These are phyloP conservation scores for Griposia aprilina DNA, from an alignment of 2,888 invertebrate genomes.

Conservation along the genomic window DNA sequence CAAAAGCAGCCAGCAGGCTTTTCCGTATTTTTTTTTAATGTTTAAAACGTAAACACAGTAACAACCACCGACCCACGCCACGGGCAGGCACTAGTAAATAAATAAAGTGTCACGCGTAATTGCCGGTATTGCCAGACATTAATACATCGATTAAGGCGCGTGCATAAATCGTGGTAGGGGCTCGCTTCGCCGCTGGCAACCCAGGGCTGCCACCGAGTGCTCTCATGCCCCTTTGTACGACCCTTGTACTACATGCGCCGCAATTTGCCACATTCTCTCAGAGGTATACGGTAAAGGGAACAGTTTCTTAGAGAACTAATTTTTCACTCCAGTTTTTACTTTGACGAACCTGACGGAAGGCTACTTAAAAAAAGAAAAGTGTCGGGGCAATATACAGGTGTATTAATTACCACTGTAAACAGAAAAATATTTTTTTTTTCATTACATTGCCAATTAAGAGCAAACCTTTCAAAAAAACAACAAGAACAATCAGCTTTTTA, in stretches of 20 bases:
- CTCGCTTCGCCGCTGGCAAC: conserved; percentile 40
- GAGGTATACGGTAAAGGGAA: conserved; percentile 66
- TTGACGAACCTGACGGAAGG: conserved; percentile 47
- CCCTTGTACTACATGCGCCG: conserved; percentile 67
- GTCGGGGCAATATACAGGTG: neutral
- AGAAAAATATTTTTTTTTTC: neutral
- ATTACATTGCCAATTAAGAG: conserved; percentile 6
- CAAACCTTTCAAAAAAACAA: conserved; percentile 2
- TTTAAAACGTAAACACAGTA: conserved; percentile 35
- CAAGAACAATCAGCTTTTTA: conserved; percentile 18
- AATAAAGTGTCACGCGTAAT: conserved; percentile 62
- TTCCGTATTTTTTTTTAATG: neutral
- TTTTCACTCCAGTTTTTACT: conserved; percentile 75
- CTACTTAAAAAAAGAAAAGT: conserved; percentile 31
- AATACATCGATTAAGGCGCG: conserved; percentile 56
- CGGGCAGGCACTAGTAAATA: conserved; percentile 59
- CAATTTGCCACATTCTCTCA: conserved; percentile 71
- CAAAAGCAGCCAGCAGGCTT: neutral
- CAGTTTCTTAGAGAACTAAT: conserved; percentile 77
- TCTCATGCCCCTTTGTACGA: conserved; percentile 61
- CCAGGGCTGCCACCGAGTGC: conserved; percentile 36
- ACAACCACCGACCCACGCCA: conserved; percentile 37
- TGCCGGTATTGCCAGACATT: conserved; percentile 53
- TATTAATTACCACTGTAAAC: neutral
- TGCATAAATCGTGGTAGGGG: conserved; percentile 61